Evolutionary conservation across 2,888 invertebrate species (phyloP), one percentile per base, ranked within the genome.

Genomic region (Acanthacorydalis orientalis): DNA sequence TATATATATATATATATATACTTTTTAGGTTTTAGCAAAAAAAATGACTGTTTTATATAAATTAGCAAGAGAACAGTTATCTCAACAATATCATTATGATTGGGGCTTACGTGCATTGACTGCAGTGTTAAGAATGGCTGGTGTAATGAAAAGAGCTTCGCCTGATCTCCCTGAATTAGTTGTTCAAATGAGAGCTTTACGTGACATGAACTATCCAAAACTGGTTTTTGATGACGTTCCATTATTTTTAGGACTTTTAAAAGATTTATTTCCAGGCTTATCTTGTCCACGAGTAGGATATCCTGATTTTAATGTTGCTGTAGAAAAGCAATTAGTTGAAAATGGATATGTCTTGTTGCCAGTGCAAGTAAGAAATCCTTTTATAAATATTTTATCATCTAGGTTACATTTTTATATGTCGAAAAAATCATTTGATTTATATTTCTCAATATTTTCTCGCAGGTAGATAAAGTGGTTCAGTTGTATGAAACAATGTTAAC

Each of bases 401-500:
- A n/a, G n/a, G n/a, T n/a, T n/a, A n/a, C n/a, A n/a, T n/a, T 40
- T n/a, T 40, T 14, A 14, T 40, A 10, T 40, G 10, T 39, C 7
- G 12, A 12, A 11, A 7, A 39, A 7, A 39, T 23, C 6, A 23
- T 23, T 23, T 23, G 2, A 23, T 23, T 6, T 23, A 6, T 23
- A 23, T 10, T 42, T 11, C 35, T 15, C 35, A n/a, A 14, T 46
- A 48, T 33, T 35, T 51, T 49, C n/a, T 50, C 53, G 6, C 58
- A 87, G 85, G 77, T 86, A 50, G 86, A 88, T 60, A 89, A 90
- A 73, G 80, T 91, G 15, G 80, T 91, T 6, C 92, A 93, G 64
- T 60, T 93, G 63, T 90, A 91, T 61, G 91, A 93, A 69, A 89
- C 90, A 1, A 91, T 92, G 90, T 86, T 89, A 85, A 91, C 88